phyloP scores from a whole-genome alignment of 2,113 vertebrate genomes.

The Rattus rattus region DNA sequence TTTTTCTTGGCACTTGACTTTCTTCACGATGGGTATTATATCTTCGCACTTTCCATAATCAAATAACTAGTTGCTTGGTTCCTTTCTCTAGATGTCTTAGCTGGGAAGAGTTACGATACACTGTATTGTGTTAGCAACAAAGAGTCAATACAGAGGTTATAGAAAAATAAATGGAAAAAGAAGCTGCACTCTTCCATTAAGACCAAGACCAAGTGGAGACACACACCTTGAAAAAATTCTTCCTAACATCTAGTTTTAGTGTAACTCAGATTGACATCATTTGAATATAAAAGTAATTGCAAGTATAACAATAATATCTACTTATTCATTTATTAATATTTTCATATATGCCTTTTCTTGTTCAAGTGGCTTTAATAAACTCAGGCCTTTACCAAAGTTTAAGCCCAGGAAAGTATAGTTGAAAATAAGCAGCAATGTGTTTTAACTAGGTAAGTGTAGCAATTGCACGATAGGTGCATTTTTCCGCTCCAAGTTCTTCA shows the following conservation, averaged over 20 bases:
- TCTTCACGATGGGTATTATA: background rate
- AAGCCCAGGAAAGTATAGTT: background rate
- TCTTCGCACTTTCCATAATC: background rate
- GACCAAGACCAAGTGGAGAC: background rate
- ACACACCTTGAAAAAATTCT: background rate
- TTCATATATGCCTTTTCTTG: background rate
- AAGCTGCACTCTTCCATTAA: background rate
- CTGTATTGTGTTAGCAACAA: background rate
- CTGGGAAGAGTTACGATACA: background rate
- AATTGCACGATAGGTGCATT: background rate
- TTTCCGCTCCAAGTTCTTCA: background rate
- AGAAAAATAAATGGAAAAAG: background rate
- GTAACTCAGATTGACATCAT: background rate
- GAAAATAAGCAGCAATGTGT: background rate
- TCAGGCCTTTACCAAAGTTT: background rate
- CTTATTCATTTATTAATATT: background rate
- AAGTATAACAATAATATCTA: background rate
- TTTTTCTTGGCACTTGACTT: constrained; percentile 21
- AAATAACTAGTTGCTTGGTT: background rate
- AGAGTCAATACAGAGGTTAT: background rate
- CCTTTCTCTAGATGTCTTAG: background rate
- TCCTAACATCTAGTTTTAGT: background rate
- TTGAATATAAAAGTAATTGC: background rate
- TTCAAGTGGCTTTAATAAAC: background rate
- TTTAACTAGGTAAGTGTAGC: background rate